Base-by-base conservation (phyloP, 2,113 vertebrate genomes). In the Irena cyanogastra region DNA sequence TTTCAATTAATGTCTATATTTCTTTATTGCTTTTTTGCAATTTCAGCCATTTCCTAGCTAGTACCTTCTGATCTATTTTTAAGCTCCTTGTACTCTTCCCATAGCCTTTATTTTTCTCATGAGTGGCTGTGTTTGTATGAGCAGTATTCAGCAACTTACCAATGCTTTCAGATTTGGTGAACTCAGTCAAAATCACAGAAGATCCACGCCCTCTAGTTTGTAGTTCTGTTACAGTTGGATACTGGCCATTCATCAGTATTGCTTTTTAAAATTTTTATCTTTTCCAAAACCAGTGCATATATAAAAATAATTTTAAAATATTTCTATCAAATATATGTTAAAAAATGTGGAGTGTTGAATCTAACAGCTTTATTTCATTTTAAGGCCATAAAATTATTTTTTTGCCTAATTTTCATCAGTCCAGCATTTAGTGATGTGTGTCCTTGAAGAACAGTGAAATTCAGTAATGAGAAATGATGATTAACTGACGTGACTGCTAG, bases 371-470 rank as follows among this genome's bases (percentile, higher is more conserved):
- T 95, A 83, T 94, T 96, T 96, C 39, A 84, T 65, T 27, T 94
- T 95, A 79, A 9, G 19, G 4, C 52, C 93, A 57, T 92, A 86
- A 90, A 92, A 93, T 84, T 90, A 70, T 96, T 96, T 97, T 95
- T 81, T 84, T 97, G 35, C 42, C 50, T 94, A 81, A 79, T 96
- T 95, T 96, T 50, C 93, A 96, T 97, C 68, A 92, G 3, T 95
- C 75, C 93, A 52, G 66, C 6, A 44, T 91, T 79, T 97, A 94
- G 54, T 87, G 79, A 89, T 97, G 28, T 95, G 33, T 94, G 71
- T 94, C 78, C 81, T 97, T 95, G 75, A 96, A 27, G 92, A 97
- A 78, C 37, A 95, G 16, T 96, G 79, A 89, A 83, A 89, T 56
- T 90, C 59, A 87, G 7, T 92, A 94, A 83, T 75, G 72, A 71